A percentile compares a stretch with the other conserved stretches of the same genome.
Conservation (phyloP, 2,113 vertebrate genomes). For the Ahaetulla prasina region DNA sequence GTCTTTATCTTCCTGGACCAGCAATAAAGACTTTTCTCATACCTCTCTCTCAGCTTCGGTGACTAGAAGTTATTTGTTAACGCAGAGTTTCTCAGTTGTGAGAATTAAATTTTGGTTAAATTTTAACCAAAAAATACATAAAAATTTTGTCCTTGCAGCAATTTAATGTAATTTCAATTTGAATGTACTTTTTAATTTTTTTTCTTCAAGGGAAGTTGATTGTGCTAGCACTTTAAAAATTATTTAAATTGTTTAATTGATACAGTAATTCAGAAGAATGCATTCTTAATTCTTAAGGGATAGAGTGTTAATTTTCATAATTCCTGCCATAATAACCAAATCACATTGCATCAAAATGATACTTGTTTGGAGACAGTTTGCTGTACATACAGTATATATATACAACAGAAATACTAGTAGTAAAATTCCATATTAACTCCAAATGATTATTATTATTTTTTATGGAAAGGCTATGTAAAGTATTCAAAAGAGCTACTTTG, state of each 20-base stretch:
- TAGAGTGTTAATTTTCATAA: not conserved
- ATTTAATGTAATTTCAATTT: not conserved
- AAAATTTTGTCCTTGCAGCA: not conserved
- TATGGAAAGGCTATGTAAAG: not conserved
- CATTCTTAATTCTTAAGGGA: not conserved
- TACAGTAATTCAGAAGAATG: not conserved
- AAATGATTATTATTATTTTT: not conserved
- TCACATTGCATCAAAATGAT: not conserved
- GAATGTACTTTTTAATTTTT: not conserved
- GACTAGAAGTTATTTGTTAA: not conserved
- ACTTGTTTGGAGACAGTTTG: not conserved
- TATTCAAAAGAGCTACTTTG: not conserved
- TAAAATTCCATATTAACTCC: not conserved
- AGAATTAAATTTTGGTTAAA: no score
- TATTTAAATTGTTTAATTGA: not conserved
- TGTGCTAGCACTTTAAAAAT: not conserved
- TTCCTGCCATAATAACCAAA: not conserved
- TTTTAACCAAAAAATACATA: not conserved
- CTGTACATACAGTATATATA: not conserved
- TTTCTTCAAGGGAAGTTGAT: not conserved
- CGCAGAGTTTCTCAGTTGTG: no score
- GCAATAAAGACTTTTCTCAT: not conserved
- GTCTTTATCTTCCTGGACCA: not conserved
- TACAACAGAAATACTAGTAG: not conserved
- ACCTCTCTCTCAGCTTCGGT: not conserved